Percentiles rank a stretch among this genome's conserved stretches.
Evolutionary conservation across 2,888 invertebrate species (phyloP).

Genomic region (Scaptomyza cyrtandrae): DNA sequence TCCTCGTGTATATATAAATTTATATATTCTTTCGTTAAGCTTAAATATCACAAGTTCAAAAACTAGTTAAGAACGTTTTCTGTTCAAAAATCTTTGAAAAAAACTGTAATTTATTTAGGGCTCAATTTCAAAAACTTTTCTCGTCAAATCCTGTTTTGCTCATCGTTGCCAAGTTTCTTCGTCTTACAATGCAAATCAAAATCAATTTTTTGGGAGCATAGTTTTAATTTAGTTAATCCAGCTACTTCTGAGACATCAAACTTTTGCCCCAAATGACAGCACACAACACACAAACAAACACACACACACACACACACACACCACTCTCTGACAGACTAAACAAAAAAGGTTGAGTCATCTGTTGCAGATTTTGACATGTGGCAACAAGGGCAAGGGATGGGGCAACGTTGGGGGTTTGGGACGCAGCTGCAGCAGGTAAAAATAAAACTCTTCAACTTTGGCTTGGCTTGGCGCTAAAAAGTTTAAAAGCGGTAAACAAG

Average conservation of each 20-base stretch:
- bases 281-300: constrained; percentile 16
- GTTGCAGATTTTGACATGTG: constrained; percentile 68
- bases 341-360: constrained; percentile 39
- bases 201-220: constrained; percentile 44
- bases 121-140: constrained; percentile 38
- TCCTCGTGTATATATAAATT: no score
- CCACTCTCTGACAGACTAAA: constrained; percentile 7
- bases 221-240: constrained; percentile 69
- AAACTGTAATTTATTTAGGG: constrained; percentile 23
- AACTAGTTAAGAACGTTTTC: background rate
- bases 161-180: background rate
- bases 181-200: constrained; percentile 17
- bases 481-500: constrained; percentile 76
- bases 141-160: constrained; percentile 8
- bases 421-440: constrained; percentile 16
- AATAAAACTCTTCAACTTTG: constrained; percentile 28
- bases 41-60: background rate
- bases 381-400: constrained; percentile 7
- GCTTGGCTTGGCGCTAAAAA: constrained; percentile 49
- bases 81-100: background rate
- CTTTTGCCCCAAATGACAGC: constrained; percentile 41
- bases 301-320: background rate
- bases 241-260: constrained; percentile 41
- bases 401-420: constrained; percentile 20
- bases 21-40: no score